A percentile compares a stretch with the other conserved stretches of the same genome.
Conservation (phyloP, 2,113 vertebrate genomes). For the Stegastes partitus region DNA sequence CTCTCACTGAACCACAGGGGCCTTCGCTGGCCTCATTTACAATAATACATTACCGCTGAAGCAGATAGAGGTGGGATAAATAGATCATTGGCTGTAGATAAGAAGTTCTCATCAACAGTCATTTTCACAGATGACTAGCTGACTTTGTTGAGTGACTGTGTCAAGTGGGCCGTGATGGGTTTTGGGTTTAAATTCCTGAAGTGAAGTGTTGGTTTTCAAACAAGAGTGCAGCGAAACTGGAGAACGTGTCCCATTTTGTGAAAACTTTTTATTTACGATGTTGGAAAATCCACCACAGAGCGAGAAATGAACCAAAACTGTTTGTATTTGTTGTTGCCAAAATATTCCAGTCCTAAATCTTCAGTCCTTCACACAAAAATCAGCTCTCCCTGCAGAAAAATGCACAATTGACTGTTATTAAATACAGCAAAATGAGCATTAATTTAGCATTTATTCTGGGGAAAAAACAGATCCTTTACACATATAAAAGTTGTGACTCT, state of each 20-base stretch:
- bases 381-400: too few species aligned
- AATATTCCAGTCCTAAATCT: neutral
- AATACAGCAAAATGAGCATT: too few species aligned
- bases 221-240: neutral
- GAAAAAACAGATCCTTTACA: neutral
- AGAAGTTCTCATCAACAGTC: conserved; percentile 24
- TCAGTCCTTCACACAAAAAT: neutral
- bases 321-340: neutral
- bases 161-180: conserved; percentile 13
- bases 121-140: conserved; percentile 41
- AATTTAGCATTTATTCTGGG: too few species aligned
- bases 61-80: conserved; percentile 50
- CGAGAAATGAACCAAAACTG: neutral
- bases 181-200: conserved; percentile 24
- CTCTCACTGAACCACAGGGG: conserved; percentile 68
- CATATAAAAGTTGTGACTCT: neutral
- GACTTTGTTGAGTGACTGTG: conserved; percentile 28
- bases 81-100: conserved; percentile 55
- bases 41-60: conserved; percentile 50
- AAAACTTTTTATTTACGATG: neutral
- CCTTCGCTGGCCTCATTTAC: conserved; percentile 54
- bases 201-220: conserved; percentile 8
- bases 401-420: too few species aligned
- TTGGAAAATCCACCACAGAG: neutral
- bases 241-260: neutral